These are phyloP conservation scores for Patiria miniata DNA, from an alignment of 35 echinoderm and acorn worm species.

Conservation along the genomic window DNA sequence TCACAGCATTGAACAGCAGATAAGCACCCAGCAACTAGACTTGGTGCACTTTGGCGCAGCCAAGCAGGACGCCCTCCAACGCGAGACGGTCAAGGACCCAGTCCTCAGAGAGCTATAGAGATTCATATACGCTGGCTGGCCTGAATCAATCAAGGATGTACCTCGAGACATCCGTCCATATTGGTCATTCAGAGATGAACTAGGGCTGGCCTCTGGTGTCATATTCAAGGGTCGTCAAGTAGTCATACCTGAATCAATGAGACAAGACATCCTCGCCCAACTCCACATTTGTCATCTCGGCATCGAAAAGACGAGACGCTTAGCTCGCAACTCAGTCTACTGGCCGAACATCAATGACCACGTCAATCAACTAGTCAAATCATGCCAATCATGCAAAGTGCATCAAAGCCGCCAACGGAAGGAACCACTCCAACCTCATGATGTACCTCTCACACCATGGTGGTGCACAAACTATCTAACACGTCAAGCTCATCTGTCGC, in stretches of 20 bases:
- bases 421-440: not conserved
- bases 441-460: not conserved
- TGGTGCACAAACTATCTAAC: not conserved
- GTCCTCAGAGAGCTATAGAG: constrained; percentile 24
- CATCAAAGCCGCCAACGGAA: not conserved
- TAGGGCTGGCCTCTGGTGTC: constrained; percentile 50
- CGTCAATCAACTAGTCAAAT: constrained; percentile 28
- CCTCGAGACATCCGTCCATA: not conserved
- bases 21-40: not conserved
- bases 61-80: constrained; percentile 15
- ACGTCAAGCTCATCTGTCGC: too few species aligned
- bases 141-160: constrained; percentile 15
- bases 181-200: constrained; percentile 55
- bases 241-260: constrained; percentile 19
- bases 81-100: constrained; percentile 41
- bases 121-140: constrained; percentile 29
- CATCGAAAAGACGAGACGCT: constrained; percentile 32
- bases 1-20: not conserved
- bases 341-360: constrained; percentile 30
- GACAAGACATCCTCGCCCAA: constrained; percentile 22
- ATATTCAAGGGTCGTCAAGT: constrained; percentile 47
- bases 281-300: constrained; percentile 62
- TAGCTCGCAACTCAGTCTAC: constrained; percentile 27
- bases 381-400: constrained; percentile 47
- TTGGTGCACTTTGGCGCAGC: not conserved